Percentiles rank a stretch among this genome's conserved stretches.
Evolutionary conservation across 2,888 invertebrate species (phyloP).

Genomic region (Leptopilina syphax): DNA sequence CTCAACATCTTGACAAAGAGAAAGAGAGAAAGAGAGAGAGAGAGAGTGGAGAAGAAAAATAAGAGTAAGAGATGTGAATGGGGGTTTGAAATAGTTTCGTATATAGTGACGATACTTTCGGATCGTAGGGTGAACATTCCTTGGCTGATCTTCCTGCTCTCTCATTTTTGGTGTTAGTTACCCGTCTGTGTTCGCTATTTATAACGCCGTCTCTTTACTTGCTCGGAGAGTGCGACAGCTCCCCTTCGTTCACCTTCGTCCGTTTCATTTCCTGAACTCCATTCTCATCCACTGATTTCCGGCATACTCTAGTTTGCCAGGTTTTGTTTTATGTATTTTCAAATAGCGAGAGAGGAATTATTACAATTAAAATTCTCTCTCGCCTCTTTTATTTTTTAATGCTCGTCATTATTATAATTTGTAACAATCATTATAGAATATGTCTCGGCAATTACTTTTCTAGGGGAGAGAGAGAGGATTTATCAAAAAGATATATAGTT

Average conservation of each 20-base stretch:
- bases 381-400: too few species aligned
- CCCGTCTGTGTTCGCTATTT: constrained; percentile 65
- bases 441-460: constrained; percentile 9
- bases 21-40: background rate
- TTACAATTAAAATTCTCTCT: background rate
- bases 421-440: background rate
- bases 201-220: constrained; percentile 62
- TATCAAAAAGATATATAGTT: background rate
- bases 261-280: constrained; percentile 33
- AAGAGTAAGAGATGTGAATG: constrained; percentile 17
- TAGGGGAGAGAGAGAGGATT: background rate
- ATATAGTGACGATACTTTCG: constrained; percentile 55
- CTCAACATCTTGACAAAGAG: too few species aligned
- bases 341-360: constrained; percentile 2
- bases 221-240: constrained; percentile 55
- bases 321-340: constrained; percentile 19
- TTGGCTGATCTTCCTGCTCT: constrained; percentile 64
- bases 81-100: constrained; percentile 52
- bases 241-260: constrained; percentile 44
- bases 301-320: constrained; percentile 13
- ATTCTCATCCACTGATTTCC: constrained; percentile 37
- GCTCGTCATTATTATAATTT: background rate
- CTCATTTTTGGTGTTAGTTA: constrained; percentile 65
- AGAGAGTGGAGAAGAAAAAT: background rate
- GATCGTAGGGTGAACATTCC: constrained; percentile 66